phyloP scores from a whole-genome alignment of 2,888 invertebrate genomes.

The Loripinus fragilis region DNA sequence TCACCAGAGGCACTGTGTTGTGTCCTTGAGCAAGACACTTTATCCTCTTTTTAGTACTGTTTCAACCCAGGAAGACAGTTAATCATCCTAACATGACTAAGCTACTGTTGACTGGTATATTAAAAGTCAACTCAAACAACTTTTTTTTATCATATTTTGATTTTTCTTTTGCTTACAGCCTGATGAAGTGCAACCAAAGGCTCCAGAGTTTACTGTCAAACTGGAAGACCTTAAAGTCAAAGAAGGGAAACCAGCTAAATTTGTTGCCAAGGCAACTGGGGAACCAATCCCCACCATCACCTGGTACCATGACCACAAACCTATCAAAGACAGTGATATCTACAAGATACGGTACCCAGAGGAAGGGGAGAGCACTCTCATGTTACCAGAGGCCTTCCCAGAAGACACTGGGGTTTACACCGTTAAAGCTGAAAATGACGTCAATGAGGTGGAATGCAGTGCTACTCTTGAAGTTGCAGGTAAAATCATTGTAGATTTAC shows the following conservation, averaged over 20 bases:
- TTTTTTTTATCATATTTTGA: too few species aligned
- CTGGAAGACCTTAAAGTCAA: conserved; percentile 68
- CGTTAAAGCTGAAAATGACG: conserved; percentile 89
- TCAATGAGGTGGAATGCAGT: conserved; percentile 87
- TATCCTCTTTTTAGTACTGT: too few species aligned
- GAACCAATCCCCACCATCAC: conserved; percentile 73
- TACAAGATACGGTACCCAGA: conserved; percentile 70
- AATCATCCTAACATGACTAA: too few species aligned
- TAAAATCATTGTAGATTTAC: conserved; percentile 31
- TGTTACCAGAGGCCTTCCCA: conserved; percentile 82
- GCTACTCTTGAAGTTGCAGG: conserved; percentile 75
- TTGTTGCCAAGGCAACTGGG: conserved; percentile 76
- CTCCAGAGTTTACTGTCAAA: conserved; percentile 60
- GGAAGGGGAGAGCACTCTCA: conserved; percentile 75
- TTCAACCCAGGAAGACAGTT: too few species aligned
- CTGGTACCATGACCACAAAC: conserved; percentile 74
- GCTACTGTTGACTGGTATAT: too few species aligned
- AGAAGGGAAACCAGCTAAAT: conserved; percentile 75
- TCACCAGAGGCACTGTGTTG: too few species aligned
- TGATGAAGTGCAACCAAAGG: conserved; percentile 35
- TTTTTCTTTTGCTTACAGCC: conserved; percentile 10
- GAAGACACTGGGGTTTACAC: conserved; percentile 92
- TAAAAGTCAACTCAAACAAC: too few species aligned
- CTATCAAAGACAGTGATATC: conserved; percentile 88
- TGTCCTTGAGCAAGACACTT: too few species aligned